Conservation (phyloP, 2,797 vertebrate species). For the Parotocinclus haroldoi region DNA sequence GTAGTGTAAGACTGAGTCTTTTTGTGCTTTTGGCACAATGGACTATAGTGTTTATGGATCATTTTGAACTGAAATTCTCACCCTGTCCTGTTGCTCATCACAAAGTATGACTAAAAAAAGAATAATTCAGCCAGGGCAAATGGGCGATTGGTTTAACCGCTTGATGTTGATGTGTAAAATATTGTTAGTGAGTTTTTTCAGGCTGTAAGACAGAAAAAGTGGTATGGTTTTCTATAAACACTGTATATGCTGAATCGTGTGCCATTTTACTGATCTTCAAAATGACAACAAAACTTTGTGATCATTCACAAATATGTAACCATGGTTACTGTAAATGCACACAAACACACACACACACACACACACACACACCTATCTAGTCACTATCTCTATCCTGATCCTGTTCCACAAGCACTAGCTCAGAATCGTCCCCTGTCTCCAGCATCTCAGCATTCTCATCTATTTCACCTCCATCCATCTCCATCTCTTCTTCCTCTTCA, state of each 20-base stretch:
- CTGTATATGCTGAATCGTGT: background rate
- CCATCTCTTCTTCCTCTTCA: slow-evolving; percentile 70
- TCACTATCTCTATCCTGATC: slow-evolving; percentile 84
- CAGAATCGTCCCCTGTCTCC: slow-evolving; percentile 79
- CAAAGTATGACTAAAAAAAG: no score
- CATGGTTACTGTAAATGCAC: background rate
- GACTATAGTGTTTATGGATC: no score
- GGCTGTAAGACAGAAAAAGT: no score
- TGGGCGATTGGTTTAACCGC: no score
- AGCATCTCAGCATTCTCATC: slow-evolving; percentile 77
- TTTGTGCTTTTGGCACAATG: no score
- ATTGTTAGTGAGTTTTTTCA: no score
- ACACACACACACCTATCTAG: slow-evolving; percentile 53
- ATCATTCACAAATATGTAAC: background rate
- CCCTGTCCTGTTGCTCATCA: no score
- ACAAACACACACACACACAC: slow-evolving; percentile 29
- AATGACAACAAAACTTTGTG: background rate
- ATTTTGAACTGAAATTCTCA: no score
- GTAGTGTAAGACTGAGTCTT: no score
- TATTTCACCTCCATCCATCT: slow-evolving; percentile 69
- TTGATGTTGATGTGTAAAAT: no score
- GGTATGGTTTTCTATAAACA: no score
- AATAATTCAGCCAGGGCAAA: no score
- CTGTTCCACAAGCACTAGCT: slow-evolving; percentile 76
- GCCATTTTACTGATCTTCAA: background rate